These are phyloP conservation scores for Cygnus buccinator DNA, from an alignment of 2,113 vertebrate genomes.

Conservation along the genomic window DNA sequence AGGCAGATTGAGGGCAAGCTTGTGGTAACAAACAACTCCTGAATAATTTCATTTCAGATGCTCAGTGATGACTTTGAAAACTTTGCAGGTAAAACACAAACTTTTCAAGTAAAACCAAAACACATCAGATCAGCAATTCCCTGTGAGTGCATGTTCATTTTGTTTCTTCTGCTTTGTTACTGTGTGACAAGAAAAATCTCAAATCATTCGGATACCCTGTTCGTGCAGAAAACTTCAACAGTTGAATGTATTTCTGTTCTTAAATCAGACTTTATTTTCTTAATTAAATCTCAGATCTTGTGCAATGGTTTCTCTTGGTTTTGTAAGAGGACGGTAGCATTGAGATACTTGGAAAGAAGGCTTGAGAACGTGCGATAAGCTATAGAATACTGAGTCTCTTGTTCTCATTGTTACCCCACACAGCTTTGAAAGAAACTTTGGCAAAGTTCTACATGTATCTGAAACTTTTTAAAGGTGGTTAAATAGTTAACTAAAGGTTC, in stretches of 20 bases:
- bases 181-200: not conserved
- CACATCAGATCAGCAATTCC: not conserved
- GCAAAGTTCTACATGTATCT: not conserved
- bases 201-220: not conserved
- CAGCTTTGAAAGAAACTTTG: not conserved
- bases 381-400: not conserved
- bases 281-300: not conserved
- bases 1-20: conserved; percentile 49
- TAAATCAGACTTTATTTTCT: not conserved
- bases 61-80: conserved; percentile 63
- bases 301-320: not conserved
- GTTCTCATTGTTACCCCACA: not conserved
- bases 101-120: not conserved
- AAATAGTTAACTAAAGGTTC: not conserved
- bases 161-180: not conserved
- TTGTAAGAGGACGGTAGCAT: not conserved
- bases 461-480: not conserved
- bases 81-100: conserved; percentile 36
- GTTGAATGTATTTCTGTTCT: not conserved
- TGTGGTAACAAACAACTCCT: conserved; percentile 1
- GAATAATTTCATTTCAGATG: conserved; percentile 48
- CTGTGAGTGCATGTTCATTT: not conserved
- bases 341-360: not conserved
- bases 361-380: not conserved
- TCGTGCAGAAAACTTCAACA: not conserved